These are phyloP conservation scores for Trachelus troglodyta DNA, from an alignment of 2,888 invertebrate species.

Conservation along the genomic window DNA sequence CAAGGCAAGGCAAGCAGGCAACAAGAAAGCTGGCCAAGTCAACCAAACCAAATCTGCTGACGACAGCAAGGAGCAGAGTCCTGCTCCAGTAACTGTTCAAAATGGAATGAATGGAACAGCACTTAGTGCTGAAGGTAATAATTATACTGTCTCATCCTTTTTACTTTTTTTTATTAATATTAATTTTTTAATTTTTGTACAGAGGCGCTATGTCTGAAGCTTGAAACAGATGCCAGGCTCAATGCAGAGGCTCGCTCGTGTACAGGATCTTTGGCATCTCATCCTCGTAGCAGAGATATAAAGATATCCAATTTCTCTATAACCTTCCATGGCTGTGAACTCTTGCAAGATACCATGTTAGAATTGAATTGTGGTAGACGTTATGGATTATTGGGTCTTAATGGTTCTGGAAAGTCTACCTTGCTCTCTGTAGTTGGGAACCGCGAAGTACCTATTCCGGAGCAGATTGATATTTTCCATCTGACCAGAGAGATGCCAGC, in stretches of 20 bases:
- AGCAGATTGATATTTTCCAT: slow-evolving; percentile 97
- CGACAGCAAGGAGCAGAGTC: slow-evolving; percentile 71
- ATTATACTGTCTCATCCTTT: not conserved
- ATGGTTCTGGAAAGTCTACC: slow-evolving; percentile 98
- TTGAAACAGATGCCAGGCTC: slow-evolving; percentile 91
- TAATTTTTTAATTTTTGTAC: slow-evolving; percentile 44
- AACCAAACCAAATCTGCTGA: slow-evolving; percentile 61
- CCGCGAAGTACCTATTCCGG: slow-evolving; percentile 95
- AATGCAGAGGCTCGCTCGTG: slow-evolving; percentile 94
- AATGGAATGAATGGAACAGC: slow-evolving; percentile 69
- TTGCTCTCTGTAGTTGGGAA: slow-evolving; percentile 91
- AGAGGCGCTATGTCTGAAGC: slow-evolving; percentile 87
- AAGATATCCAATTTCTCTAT: slow-evolving; percentile 97
- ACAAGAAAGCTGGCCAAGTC: slow-evolving; percentile 48
- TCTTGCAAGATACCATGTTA: slow-evolving; percentile 93
- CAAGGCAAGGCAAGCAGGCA: slow-evolving; percentile 73
- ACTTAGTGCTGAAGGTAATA: slow-evolving; percentile 78
- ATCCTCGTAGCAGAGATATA: slow-evolving; percentile 94
- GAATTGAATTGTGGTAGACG: slow-evolving; percentile 97
- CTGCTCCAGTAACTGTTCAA: slow-evolving; percentile 59
- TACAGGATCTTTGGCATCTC: slow-evolving; percentile 94
- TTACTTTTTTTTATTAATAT: too few species aligned
- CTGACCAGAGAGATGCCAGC: slow-evolving; percentile 97
- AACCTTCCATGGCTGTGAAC: slow-evolving; percentile 97
- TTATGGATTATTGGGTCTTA: slow-evolving; percentile 97